Conservation (phyloP, 2,113 vertebrate species). For the Carassius auratus region DNA sequence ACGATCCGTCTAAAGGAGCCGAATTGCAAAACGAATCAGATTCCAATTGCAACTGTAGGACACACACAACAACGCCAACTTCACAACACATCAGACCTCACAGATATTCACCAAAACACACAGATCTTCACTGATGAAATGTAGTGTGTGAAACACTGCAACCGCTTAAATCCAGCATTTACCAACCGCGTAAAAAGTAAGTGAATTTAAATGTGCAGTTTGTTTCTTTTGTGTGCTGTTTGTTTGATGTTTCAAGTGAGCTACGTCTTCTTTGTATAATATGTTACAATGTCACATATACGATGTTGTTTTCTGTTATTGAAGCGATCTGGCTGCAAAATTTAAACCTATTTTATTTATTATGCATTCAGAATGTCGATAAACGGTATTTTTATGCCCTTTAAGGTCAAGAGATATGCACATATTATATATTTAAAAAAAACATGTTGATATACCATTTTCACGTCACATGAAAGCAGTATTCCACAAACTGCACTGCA, state of each 20-base stretch:
- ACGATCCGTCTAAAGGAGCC: background rate
- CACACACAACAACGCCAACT: background rate
- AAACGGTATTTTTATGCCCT: background rate
- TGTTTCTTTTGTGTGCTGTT: background rate
- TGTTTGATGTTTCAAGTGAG: background rate
- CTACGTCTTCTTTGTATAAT: background rate
- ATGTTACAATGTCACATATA: background rate
- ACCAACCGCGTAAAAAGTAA: background rate
- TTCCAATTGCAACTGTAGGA: background rate
- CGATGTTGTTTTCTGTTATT: background rate
- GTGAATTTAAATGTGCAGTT: background rate
- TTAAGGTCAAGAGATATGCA: background rate
- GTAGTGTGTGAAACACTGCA: background rate
- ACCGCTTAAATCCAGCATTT: background rate
- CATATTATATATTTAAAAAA: background rate
- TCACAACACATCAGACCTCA: background rate
- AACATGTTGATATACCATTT: background rate
- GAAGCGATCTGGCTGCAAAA: background rate
- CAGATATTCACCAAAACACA: background rate
- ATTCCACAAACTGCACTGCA: background rate
- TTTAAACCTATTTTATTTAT: background rate
- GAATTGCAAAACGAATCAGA: background rate
- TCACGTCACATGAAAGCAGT: background rate
- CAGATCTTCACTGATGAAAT: background rate
- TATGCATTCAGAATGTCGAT: background rate